Evolutionary conservation across 2,888 invertebrate genomes (phyloP), one percentile per base, ranked within the genome.

Genomic region (Ariolimax columbianus): DNA sequence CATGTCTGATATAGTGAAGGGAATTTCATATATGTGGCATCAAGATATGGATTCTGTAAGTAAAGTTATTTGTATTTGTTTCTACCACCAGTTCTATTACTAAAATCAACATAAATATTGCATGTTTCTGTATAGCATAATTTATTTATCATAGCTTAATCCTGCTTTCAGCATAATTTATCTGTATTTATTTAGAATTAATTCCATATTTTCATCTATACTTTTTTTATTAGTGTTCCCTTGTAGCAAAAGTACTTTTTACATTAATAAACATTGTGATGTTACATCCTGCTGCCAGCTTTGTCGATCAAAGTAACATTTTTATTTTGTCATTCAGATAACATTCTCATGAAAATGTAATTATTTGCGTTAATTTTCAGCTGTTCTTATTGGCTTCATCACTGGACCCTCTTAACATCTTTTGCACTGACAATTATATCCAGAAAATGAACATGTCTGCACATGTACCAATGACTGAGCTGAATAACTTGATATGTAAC

Each of bases 401-500:
- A 17, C 9, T 40, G 19, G 87, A 88, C 51, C 85, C 87, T 1
- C 68, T 86, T 63, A 63, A 36, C 2, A 77, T 77, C 30, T 83
- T 91, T n/a, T 90, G 90, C 84, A 66, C 84, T 47, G 87, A 88
- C 0, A 66, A 89, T 55, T 81, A 85, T 47, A 73, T 90, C 33
- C 68, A 84, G 30, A 82, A 84, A 63, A 89, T 91, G 88, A 79
- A 82, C 17, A 75, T 90, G 55, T 88, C 89, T 1, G 47, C 80
- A 6, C 84, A 88, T 51, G 90, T 90, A 7, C 89, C 90, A 17
- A 85, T 87, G 19, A 77, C 51, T 4, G 86, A 90, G 7, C 86
- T 92, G 38, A 87, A 88, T 38, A 77, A 47, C 6, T 79, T 87
- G 55, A 51, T 92, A 4, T 92, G 92, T 87, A 77, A 82, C 7